phyloP scores from a whole-genome alignment of 2,888 invertebrate species.

The Pandemis corylana region DNA sequence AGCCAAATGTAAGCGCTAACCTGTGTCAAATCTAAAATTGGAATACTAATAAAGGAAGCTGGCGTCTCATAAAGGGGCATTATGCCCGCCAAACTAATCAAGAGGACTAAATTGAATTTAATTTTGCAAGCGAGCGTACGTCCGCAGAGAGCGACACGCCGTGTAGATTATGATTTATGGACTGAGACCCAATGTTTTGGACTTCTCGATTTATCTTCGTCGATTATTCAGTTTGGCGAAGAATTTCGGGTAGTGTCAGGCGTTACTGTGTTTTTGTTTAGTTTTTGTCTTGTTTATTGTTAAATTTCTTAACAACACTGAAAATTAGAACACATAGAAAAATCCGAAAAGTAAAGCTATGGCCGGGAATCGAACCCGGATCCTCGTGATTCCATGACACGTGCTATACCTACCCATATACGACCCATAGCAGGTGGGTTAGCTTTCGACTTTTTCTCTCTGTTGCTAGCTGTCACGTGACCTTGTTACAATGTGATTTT shows the following conservation, averaged over 20 bases:
- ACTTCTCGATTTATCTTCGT: slow-evolving; percentile 40
- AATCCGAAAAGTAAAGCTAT: too few relatives aligned
- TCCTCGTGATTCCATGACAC: too few relatives aligned
- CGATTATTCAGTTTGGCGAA: slow-evolving; percentile 28
- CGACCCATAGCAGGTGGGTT: too few relatives aligned
- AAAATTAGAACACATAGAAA: too few relatives aligned
- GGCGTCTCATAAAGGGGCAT: slow-evolving; percentile 63
- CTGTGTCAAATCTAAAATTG: slow-evolving; percentile 36
- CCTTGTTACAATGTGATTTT: too few relatives aligned
- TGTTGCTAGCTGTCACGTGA: too few relatives aligned
- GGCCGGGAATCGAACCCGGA: too few relatives aligned
- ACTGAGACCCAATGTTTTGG: slow-evolving; percentile 39
- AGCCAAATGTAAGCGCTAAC: slow-evolving; percentile 19
- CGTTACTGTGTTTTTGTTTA: neutral
- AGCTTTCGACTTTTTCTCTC: too few relatives aligned
- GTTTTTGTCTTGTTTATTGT: neutral
- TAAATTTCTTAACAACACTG: too few relatives aligned
- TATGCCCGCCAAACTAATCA: slow-evolving; percentile 73
- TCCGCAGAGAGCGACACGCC: slow-evolving; percentile 49
- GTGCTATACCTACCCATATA: too few relatives aligned
- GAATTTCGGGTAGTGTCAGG: slow-evolving; percentile 8
- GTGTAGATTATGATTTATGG: slow-evolving; percentile 47
- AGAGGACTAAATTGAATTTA: slow-evolving; percentile 77
- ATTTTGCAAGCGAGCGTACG: slow-evolving; percentile 68
- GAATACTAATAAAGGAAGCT: slow-evolving; percentile 51